phyloP scores from a whole-genome alignment of 2,113 vertebrate genomes.

The Ophthalmolycus amberensis region DNA sequence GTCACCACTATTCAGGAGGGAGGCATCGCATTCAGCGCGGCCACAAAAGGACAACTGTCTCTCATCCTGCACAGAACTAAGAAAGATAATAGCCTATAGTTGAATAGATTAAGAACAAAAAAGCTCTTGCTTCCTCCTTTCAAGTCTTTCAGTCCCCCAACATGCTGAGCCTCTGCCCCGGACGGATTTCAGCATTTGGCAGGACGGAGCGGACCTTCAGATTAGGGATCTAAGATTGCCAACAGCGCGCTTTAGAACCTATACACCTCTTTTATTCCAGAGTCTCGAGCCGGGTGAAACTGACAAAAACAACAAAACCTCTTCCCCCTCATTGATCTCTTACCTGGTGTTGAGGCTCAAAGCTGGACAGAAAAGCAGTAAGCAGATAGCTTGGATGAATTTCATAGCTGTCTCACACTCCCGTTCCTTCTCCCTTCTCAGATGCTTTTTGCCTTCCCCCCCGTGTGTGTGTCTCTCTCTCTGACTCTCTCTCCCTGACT shows the following conservation, averaged over 20 bases:
- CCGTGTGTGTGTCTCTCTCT: constrained; percentile 66
- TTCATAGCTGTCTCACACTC: constrained; percentile 85
- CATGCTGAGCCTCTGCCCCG: constrained; percentile 58
- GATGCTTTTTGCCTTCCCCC: constrained; percentile 73
- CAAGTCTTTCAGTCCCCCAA: constrained; percentile 50
- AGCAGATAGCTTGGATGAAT: constrained; percentile 83
- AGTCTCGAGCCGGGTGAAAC: constrained; percentile 44
- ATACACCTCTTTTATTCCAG: constrained; percentile 50
- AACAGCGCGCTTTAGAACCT: constrained; percentile 49
- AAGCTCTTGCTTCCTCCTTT: constrained; percentile 46
- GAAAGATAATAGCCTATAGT: constrained; percentile 58
- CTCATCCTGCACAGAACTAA: constrained; percentile 47
- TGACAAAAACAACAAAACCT: neutral
- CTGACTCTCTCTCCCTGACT: constrained; percentile 72
- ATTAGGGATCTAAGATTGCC: constrained; percentile 60
- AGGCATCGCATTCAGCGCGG: constrained; percentile 42
- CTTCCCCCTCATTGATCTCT: constrained; percentile 49
- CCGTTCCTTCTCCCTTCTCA: constrained; percentile 69
- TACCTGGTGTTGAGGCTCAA: constrained; percentile 85
- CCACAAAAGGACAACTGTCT: constrained; percentile 76
- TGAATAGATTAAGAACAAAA: constrained; percentile 51
- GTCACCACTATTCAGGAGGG: constrained; percentile 57
- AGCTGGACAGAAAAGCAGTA: constrained; percentile 84
- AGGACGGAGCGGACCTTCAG: constrained; percentile 50
- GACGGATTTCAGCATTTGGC: constrained; percentile 52